Percentiles rank a stretch among this genome's conserved stretches.
Conservation (phyloP, 2,113 vertebrate species). For the Saccopteryx leptura region DNA sequence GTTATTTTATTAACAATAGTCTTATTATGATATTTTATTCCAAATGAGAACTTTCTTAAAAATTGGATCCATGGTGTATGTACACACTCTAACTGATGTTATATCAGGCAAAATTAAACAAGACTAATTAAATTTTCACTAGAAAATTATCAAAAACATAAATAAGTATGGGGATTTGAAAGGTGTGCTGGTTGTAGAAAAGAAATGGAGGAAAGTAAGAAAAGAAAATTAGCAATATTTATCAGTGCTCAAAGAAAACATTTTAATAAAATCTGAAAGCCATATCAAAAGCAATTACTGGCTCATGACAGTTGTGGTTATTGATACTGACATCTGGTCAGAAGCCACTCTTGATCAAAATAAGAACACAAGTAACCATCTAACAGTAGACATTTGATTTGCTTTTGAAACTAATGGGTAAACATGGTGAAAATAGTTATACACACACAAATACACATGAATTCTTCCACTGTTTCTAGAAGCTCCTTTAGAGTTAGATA, state of each 20-base stretch:
- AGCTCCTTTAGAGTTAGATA: neutral
- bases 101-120: neutral
- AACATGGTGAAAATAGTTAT: neutral
- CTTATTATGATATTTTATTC: constrained; percentile 1
- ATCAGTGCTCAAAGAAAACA: neutral
- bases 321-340: neutral
- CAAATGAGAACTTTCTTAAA: neutral
- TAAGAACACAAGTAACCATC: neutral
- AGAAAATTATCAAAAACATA: neutral
- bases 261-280: neutral
- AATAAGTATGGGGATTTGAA: neutral
- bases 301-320: neutral
- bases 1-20: neutral
- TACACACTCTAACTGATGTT: neutral
- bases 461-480: neutral
- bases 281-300: neutral
- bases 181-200: neutral
- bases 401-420: neutral
- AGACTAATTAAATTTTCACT: neutral
- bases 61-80: neutral
- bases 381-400: neutral
- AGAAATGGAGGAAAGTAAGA: neutral
- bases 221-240: neutral
- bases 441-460: neutral
- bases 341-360: neutral